These are phyloP conservation scores for Cephus nigrinus DNA, from an alignment of 2,888 invertebrate genomes.

Conservation along the genomic window DNA sequence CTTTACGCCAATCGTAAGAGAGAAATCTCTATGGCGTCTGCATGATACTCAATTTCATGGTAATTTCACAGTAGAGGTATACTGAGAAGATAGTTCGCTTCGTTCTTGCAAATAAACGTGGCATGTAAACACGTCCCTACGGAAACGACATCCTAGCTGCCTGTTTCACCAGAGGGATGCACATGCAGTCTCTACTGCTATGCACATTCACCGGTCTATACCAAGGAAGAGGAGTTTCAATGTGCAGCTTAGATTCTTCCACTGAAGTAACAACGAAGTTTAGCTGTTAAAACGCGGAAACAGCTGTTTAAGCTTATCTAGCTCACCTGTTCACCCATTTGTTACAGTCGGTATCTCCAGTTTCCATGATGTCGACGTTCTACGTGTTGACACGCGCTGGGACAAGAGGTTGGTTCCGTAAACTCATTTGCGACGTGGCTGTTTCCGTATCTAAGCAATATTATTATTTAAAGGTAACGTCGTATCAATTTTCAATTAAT, in stretches of 20 bases:
- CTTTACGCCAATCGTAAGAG: background rate
- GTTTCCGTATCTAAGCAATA: no score
- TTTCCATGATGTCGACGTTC: background rate
- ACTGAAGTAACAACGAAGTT: background rate
- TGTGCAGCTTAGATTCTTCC: background rate
- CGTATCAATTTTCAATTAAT: background rate
- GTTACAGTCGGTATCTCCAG: conserved; percentile 1
- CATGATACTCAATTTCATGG: background rate
- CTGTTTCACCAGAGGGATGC: background rate
- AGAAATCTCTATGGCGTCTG: background rate
- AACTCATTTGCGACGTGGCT: no score
- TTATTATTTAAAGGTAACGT: background rate
- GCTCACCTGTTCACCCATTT: conserved; percentile 45
- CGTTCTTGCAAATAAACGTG: background rate
- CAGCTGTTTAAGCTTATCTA: conserved; percentile 53
- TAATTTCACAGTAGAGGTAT: background rate
- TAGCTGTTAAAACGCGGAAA: conserved; percentile 42
- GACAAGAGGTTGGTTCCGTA: background rate
- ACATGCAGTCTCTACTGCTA: background rate
- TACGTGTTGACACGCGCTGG: background rate
- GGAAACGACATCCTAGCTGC: background rate
- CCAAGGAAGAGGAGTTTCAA: background rate
- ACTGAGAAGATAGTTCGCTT: background rate
- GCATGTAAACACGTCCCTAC: background rate
- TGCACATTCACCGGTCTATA: background rate